Conservation (phyloP, 2,797 vertebrate genomes). For the Sebastes taczanowskii region DNA sequence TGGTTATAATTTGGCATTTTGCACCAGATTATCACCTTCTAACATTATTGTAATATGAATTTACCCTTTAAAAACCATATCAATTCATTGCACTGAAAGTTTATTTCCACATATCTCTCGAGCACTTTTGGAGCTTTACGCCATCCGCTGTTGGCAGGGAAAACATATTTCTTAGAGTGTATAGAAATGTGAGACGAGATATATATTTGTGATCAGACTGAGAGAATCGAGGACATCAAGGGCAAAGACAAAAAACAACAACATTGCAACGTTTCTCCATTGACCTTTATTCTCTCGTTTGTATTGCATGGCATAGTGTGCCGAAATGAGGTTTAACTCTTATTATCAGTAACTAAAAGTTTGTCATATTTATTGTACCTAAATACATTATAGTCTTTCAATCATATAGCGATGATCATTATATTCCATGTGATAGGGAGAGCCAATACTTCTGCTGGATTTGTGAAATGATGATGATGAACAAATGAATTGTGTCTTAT, state of each 20-base stretch:
- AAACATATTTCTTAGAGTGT: slow-evolving; percentile 16
- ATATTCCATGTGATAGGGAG: slow-evolving; percentile 43
- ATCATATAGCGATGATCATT: slow-evolving; percentile 32
- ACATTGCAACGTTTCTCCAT: slow-evolving; percentile 31
- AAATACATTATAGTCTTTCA: slow-evolving; percentile 43
- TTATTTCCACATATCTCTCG: slow-evolving; percentile 23
- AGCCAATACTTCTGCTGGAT: slow-evolving; percentile 41
- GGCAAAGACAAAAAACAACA: not conserved
- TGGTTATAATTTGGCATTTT: slow-evolving; percentile 16
- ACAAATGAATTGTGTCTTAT: slow-evolving; percentile 11
- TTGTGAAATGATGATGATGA: slow-evolving; percentile 14
- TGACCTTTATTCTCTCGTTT: slow-evolving; percentile 28
- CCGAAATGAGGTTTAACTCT: slow-evolving; percentile 47
- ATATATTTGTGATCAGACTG: slow-evolving; percentile 20
- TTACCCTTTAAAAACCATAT: slow-evolving; percentile 45
- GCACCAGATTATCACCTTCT: slow-evolving; percentile 1
- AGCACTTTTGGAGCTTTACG: slow-evolving; percentile 48
- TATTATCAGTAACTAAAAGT: slow-evolving; percentile 33
- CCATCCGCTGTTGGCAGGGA: slow-evolving; percentile 28
- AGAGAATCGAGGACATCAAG: not conserved
- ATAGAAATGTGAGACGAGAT: slow-evolving; percentile 7
- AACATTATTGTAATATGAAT: slow-evolving; percentile 19
- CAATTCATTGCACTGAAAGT: slow-evolving; percentile 48
- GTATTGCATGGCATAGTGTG: slow-evolving; percentile 54
- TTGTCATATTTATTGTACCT: slow-evolving; percentile 49